Evolutionary conservation across 1,140 invertebrate genomes (phyloP).

Genomic region (Pseudomyrmex concolor): DNA sequence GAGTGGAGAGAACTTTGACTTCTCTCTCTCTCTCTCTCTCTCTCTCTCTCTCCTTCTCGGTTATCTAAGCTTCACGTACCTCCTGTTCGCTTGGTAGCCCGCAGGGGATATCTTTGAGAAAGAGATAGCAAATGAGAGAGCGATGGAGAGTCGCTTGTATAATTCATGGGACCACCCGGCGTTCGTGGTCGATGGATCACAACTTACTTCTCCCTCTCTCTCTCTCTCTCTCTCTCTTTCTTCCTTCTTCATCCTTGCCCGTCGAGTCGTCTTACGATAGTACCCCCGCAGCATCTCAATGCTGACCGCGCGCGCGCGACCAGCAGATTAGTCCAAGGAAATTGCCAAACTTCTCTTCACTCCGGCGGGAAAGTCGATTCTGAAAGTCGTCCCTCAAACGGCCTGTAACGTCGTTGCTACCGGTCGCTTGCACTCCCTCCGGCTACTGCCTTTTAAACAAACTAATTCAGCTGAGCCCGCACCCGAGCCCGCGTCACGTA

Average conservation of each 20-base stretch:
- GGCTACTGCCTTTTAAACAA: conserved; percentile 49
- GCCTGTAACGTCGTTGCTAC: conserved; percentile 56
- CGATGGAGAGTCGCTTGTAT: conserved; percentile 80
- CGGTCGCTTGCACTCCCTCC: conserved; percentile 18
- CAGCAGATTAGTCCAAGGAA: conserved; percentile 84
- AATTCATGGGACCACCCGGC: conserved; percentile 83
- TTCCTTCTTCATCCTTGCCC: background rate
- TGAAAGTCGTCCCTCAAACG: conserved; percentile 82
- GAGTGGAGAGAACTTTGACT: background rate
- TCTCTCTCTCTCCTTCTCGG: background rate
- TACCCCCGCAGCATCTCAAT: conserved; percentile 83
- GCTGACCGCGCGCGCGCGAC: conserved; percentile 79
- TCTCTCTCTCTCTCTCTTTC: no score
- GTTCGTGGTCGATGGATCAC: conserved; percentile 77
- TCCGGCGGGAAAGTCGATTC: conserved; percentile 82
- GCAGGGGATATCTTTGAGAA: conserved; percentile 51
- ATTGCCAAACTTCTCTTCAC: conserved; percentile 85
- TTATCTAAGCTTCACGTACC: background rate
- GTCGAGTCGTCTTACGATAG: conserved; percentile 26
- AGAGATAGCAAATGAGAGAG: conserved; percentile 46
- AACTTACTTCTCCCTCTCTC: conserved; percentile 23
- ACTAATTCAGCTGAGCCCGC: conserved; percentile 34
- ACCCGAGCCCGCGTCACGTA: no score
- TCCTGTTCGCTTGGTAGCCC: conserved; percentile 1
- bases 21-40: background rate